A percentile compares a stretch with the other conserved stretches of the same genome.
phyloP scores from a whole-genome alignment of 2,888 invertebrate genomes.

The Pristionchus japonicus region DNA sequence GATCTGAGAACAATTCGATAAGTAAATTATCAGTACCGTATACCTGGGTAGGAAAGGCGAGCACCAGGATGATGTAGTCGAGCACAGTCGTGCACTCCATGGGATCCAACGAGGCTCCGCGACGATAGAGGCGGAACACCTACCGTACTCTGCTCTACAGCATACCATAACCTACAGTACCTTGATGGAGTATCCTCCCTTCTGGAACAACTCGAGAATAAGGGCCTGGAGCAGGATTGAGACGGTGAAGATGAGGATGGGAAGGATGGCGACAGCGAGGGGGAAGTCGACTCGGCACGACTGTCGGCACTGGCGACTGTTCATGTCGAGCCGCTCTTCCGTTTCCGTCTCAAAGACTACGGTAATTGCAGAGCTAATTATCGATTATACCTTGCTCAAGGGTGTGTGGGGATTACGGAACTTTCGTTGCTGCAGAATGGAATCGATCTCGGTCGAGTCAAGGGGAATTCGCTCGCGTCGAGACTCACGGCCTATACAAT shows the following conservation, averaged over 20 bases:
- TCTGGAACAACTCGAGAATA: neutral
- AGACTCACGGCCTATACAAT: too few species aligned
- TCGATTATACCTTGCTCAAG: neutral
- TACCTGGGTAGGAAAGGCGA: conserved; percentile 1
- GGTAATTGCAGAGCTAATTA: neutral
- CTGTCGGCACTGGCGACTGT: neutral
- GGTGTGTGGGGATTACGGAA: neutral
- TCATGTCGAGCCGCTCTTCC: neutral
- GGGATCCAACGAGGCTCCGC: neutral
- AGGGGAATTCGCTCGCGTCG: too few species aligned
- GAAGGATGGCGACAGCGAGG: neutral
- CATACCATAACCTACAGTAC: neutral
- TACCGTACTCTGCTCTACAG: neutral
- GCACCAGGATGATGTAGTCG: conserved; percentile 8
- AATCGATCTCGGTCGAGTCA: too few species aligned
- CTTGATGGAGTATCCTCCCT: neutral
- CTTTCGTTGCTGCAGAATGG: neutral
- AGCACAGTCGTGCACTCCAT: conserved; percentile 10
- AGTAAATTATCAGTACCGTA: neutral
- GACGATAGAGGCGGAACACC: neutral
- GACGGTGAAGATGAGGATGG: neutral
- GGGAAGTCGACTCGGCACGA: neutral
- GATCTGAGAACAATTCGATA: neutral
- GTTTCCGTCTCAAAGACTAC: neutral
- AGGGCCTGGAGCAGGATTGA: neutral